Percentiles rank a stretch among this genome's conserved stretches.
These are phyloP conservation scores for Paramormyrops hopkinsi DNA, from an alignment of 2,797 vertebrate species.

Conservation along the genomic window DNA sequence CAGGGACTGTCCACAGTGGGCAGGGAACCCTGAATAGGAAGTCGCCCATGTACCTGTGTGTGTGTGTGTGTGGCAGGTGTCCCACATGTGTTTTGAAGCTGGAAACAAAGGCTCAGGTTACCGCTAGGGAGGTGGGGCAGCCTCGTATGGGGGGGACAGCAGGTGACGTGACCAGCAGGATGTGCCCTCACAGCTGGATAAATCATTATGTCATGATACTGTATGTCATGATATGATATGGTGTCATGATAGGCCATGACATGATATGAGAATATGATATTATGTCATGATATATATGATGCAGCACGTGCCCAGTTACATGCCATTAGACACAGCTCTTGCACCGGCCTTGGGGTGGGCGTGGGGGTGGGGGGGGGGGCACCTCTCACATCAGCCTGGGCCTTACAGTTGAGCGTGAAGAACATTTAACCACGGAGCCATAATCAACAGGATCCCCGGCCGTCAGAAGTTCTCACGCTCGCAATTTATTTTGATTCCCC, in stretches of 20 bases:
- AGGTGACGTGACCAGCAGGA: background rate
- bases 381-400: background rate
- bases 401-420: conserved; percentile 8
- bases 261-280: background rate
- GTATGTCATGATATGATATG: background rate
- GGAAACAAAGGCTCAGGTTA: background rate
- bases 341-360: background rate
- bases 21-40: background rate
- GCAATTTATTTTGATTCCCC: background rate
- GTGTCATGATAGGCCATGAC: background rate
- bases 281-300: background rate
- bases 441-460: conserved; percentile 52
- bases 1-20: background rate
- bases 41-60: background rate
- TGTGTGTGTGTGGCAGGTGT: background rate
- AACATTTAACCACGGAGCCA: conserved; percentile 45
- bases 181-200: background rate
- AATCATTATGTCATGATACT: background rate
- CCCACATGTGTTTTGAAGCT: background rate
- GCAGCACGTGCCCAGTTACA: background rate
- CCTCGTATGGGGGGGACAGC: background rate
- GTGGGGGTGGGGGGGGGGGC: background rate
- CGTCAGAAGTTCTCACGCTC: conserved; percentile 39
- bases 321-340: background rate
- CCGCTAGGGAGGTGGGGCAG: background rate